Base-by-base conservation (phyloP, 2,797 vertebrate genomes). In the Takifugu ocellatus region DNA sequence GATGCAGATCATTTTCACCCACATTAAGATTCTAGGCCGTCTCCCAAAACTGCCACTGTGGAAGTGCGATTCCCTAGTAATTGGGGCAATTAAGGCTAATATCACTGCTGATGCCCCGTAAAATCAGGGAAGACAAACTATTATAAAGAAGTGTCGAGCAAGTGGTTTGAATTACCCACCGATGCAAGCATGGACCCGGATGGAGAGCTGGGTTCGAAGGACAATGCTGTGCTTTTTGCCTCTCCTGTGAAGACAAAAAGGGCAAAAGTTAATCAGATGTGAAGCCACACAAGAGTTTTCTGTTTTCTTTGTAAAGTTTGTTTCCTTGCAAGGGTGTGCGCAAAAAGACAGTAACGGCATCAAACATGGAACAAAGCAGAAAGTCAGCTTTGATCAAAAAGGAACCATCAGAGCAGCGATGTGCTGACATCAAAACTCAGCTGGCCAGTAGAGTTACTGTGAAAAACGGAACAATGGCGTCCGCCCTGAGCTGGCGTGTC, bases 101-200 rank as follows among this genome's bases (percentile, higher is more conserved):
- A 55, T 47, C 59, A 63, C 49, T 26, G 50, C 42, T 66, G 61
- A 80, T 66, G 44, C 16, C 44, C 66, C 60, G 81, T 66, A 50
- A 12, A 58, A 39, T 52, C 2, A 14, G 45, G 51, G 36, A 62
- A 56, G 45, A 68, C 44, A 71, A 61, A 61, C 58, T 21, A 44
- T 25, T 9, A 65, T 51, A 36, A 21, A 66, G 62, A 64, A 11
- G 54, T 62, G 44, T 21, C 47, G 12, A 61, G 25, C 51, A 17
- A 46, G 44, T 46, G 42, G 21, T 59, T 36, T 11, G 53, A 47
- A 15, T 64, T 70, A 92, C 96, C 94, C 88, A 99, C 97, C 97
- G 1, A 99, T 98, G 83, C 97, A 98, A 83, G 95, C 94, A 7
- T 99, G 96, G 68, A 98, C 97, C 90, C 96, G 90, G 79, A 99